Conservation (phyloP, 2,113 vertebrate species). For the Sterna hirundo region DNA sequence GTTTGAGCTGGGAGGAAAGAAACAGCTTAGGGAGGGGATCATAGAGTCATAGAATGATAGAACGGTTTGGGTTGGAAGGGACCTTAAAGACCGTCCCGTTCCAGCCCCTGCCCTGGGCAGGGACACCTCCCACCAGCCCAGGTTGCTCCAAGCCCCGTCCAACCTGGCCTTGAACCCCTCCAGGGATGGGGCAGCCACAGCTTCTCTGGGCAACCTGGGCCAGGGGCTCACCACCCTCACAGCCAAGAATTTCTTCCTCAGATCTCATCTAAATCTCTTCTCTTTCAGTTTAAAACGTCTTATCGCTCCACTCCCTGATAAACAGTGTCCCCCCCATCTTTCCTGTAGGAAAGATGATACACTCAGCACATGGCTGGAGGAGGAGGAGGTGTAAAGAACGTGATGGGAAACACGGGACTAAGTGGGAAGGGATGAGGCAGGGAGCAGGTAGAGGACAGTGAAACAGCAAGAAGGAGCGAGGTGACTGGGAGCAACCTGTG, state of each 20-base stretch:
- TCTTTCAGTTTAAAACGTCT: neutral
- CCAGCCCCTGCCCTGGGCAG: neutral
- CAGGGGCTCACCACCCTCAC: neutral
- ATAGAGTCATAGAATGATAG: neutral
- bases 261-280: neutral
- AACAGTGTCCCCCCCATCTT: neutral
- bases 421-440: neutral
- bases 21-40: neutral
- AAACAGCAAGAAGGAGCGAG: neutral
- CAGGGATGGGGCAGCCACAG: neutral
- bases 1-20: neutral
- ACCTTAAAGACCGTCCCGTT: neutral
- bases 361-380: neutral
- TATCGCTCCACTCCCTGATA: neutral
- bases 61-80: neutral
- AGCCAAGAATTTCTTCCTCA: neutral
- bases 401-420: neutral
- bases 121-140: neutral
- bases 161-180: neutral
- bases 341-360: neutral
- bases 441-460: neutral
- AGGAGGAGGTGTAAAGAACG: constrained; percentile 14
- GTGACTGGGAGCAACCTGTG: neutral
- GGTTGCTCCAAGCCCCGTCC: neutral
- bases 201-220: neutral